These are phyloP conservation scores for Macrocentrus cingulum DNA, from an alignment of 1,140 invertebrate genomes.

Conservation along the genomic window DNA sequence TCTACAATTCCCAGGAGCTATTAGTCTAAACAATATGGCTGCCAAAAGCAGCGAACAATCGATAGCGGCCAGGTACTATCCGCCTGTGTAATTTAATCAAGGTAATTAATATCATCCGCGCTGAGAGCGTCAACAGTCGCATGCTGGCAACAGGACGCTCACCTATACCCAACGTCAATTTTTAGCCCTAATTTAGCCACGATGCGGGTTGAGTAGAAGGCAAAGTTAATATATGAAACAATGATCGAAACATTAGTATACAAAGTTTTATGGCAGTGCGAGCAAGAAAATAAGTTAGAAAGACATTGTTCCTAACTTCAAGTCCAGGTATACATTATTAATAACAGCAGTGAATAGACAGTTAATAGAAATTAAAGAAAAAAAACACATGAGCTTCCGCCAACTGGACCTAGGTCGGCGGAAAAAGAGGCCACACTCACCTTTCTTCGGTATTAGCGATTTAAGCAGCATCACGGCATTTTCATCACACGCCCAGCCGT, in stretches of 20 bases:
- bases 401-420: slow-evolving; percentile 5
- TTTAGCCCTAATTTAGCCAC: slow-evolving; percentile 12
- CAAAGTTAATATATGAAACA: slow-evolving; percentile 8
- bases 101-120: slow-evolving; percentile 39
- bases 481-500: slow-evolving; percentile 97
- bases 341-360: background rate
- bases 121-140: background rate
- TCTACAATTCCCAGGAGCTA: slow-evolving; percentile 49
- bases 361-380: background rate
- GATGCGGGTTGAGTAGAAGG: no score
- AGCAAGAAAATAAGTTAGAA: slow-evolving; percentile 22
- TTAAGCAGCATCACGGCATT: slow-evolving; percentile 95
- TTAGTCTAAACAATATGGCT: slow-evolving; percentile 57
- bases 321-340: no score
- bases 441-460: slow-evolving; percentile 97
- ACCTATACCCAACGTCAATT: background rate
- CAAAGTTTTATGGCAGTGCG: slow-evolving; percentile 31
- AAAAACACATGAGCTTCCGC: slow-evolving; percentile 1
- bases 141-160: slow-evolving; percentile 6
- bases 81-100: slow-evolving; percentile 46
- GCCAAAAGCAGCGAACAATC: slow-evolving; percentile 54
- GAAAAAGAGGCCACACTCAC: slow-evolving; percentile 64
- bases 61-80: slow-evolving; percentile 42
- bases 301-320: no score
- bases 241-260: slow-evolving; percentile 29